phyloP scores from a whole-genome alignment of 2,797 vertebrate species.

The Cirrhinus mrigala region DNA sequence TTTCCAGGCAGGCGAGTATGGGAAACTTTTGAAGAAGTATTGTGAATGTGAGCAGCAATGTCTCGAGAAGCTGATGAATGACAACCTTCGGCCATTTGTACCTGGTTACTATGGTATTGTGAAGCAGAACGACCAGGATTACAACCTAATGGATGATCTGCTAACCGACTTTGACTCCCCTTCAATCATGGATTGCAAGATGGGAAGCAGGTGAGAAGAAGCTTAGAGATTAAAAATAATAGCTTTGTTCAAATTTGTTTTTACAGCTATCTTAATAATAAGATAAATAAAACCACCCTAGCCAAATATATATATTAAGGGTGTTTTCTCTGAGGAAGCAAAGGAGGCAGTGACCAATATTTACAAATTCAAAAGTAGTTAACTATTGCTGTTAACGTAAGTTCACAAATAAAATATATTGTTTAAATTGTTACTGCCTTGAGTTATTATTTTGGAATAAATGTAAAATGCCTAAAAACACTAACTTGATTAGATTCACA shows the following conservation, averaged over 20 bases:
- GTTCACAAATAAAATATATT: too few species aligned
- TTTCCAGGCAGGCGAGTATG: slow-evolving; percentile 81
- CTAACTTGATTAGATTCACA: too few species aligned
- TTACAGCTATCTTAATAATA: neutral
- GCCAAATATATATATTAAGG: neutral
- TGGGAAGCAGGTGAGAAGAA: slow-evolving; percentile 87
- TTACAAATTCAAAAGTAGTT: too few species aligned
- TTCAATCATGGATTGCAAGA: slow-evolving; percentile 96
- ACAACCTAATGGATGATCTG: slow-evolving; percentile 92
- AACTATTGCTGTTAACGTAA: too few species aligned
- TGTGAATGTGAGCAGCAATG: slow-evolving; percentile 83
- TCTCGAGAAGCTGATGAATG: slow-evolving; percentile 80
- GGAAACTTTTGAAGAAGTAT: slow-evolving; percentile 80
- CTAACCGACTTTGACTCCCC: slow-evolving; percentile 86
- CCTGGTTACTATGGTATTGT: slow-evolving; percentile 86
- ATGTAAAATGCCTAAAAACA: too few species aligned
- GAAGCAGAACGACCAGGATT: slow-evolving; percentile 82
- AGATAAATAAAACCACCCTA: neutral
- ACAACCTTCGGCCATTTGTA: slow-evolving; percentile 76
- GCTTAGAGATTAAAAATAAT: neutral
- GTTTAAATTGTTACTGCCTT: too few species aligned
- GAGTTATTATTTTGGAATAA: too few species aligned
- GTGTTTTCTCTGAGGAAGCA: too few species aligned
- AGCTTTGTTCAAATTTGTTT: neutral
- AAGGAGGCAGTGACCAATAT: too few species aligned